Evolutionary conservation across 2,113 vertebrate species (phyloP).

Genomic region (Rostratula benghalensis): DNA sequence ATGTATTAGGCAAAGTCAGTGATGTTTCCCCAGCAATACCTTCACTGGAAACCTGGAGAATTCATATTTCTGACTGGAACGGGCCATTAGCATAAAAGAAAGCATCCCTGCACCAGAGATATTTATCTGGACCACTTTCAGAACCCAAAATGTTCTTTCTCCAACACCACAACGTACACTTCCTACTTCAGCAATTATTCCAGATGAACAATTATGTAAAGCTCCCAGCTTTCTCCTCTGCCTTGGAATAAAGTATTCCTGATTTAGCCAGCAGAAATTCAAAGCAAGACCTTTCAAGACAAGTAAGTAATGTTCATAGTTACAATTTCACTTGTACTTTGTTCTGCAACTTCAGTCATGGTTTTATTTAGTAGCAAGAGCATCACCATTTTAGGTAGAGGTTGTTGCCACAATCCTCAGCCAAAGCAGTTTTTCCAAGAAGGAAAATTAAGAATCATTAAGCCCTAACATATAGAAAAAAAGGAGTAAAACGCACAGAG

Average conservation of each 20-base stretch:
- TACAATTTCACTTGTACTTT: neutral
- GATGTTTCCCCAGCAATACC: neutral
- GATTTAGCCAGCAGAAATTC: neutral
- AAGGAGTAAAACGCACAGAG: neutral
- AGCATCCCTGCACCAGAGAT: neutral
- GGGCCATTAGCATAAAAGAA: neutral
- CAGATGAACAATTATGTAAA: constrained; percentile 21
- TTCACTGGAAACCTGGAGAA: neutral
- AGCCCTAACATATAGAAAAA: neutral
- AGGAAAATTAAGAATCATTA: neutral
- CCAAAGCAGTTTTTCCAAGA: neutral
- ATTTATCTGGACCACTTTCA: constrained; percentile 19
- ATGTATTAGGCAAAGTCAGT: neutral
- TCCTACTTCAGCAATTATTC: constrained; percentile 40
- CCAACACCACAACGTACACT: neutral
- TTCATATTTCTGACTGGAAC: neutral
- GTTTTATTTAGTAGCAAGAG: neutral
- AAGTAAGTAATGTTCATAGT: neutral
- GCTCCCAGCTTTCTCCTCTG: neutral
- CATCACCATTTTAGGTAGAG: neutral
- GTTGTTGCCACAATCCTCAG: neutral
- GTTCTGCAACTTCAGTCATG: neutral
- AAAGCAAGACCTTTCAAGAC: neutral
- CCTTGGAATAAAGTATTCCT: neutral
- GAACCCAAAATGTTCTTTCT: neutral